These are phyloP conservation scores for Hiodon tergisus DNA, from an alignment of 2,113 vertebrate species.

Conservation along the genomic window DNA sequence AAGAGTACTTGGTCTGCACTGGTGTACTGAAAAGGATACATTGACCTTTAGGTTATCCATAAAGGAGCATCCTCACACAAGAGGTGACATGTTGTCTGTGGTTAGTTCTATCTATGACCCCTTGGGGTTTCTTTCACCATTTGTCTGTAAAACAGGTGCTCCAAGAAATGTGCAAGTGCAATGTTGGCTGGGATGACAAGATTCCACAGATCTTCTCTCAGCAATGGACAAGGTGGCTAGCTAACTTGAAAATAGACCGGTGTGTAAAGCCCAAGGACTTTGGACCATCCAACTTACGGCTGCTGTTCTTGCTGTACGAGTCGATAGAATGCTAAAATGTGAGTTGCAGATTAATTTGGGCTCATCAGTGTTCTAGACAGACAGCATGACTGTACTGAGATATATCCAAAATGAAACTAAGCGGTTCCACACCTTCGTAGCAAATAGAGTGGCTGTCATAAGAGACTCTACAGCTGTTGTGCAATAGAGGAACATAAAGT, in stretches of 20 bases:
- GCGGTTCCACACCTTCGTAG: constrained; percentile 11
- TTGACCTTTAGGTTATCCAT: not conserved
- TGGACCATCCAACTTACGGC: not conserved
- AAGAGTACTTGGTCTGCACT: constrained; percentile 11
- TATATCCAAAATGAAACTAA: constrained; percentile 13
- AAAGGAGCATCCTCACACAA: not conserved
- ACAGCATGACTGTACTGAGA: constrained; percentile 3
- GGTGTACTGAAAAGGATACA: not conserved
- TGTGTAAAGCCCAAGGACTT: constrained; percentile 6
- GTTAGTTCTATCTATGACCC: constrained; percentile 23
- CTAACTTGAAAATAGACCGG: not conserved
- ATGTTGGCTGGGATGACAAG: constrained; percentile 8
- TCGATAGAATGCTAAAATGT: constrained; percentile 1
- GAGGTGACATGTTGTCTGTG: constrained; percentile 14
- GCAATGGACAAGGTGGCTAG: constrained; percentile 4
- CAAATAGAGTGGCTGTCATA: not conserved
- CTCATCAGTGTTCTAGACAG: constrained; percentile 5
- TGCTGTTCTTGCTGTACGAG: not conserved
- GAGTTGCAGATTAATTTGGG: not conserved
- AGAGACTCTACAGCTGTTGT: too few species aligned
- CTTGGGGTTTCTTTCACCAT: constrained; percentile 23
- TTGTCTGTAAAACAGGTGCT: not conserved
- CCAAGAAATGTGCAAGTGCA: not conserved
- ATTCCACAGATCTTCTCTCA: not conserved
- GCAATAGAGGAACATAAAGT: too few species aligned